Conservation (phyloP, 1,140 invertebrate genomes). For the Antheraea mylitta region DNA sequence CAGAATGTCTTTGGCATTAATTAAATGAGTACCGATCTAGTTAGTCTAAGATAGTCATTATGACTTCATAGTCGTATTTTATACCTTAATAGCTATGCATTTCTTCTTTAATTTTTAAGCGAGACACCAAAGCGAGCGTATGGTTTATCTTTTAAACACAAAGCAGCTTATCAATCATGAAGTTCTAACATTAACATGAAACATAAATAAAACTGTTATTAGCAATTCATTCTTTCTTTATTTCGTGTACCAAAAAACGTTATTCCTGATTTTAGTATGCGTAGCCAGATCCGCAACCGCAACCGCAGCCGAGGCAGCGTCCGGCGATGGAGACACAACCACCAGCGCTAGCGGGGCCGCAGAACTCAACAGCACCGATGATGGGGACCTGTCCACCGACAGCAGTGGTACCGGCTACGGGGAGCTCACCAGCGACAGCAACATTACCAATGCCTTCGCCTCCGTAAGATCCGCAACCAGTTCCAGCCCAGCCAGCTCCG, state of each 20-base stretch:
- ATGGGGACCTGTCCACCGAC: conserved; percentile 29
- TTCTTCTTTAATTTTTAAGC: too few species aligned
- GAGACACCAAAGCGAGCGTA: too few species aligned
- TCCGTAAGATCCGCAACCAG: conserved; percentile 12
- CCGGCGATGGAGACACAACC: conserved; percentile 28
- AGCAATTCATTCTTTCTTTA: neutral
- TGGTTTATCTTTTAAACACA: too few species aligned
- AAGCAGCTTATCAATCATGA: too few species aligned
- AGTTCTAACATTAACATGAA: too few species aligned
- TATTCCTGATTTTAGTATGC: neutral
- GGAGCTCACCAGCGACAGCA: conserved; percentile 23
- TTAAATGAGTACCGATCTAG: too few species aligned
- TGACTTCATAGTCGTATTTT: too few species aligned
- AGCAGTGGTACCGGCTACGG: conserved; percentile 22
- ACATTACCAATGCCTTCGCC: conserved; percentile 14
- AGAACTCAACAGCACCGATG: conserved; percentile 28
- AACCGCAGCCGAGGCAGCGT: conserved; percentile 25
- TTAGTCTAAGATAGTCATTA: too few species aligned
- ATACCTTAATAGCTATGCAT: too few species aligned
- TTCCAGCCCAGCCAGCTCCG: conserved; percentile 18
- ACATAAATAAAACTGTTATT: too few species aligned
- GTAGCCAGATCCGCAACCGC: neutral
- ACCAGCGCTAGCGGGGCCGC: conserved; percentile 20
- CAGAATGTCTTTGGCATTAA: too few species aligned
- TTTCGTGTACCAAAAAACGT: neutral